These are phyloP conservation scores for Choloepus didactylus DNA, from an alignment of 2,797 vertebrate species.

Conservation along the genomic window DNA sequence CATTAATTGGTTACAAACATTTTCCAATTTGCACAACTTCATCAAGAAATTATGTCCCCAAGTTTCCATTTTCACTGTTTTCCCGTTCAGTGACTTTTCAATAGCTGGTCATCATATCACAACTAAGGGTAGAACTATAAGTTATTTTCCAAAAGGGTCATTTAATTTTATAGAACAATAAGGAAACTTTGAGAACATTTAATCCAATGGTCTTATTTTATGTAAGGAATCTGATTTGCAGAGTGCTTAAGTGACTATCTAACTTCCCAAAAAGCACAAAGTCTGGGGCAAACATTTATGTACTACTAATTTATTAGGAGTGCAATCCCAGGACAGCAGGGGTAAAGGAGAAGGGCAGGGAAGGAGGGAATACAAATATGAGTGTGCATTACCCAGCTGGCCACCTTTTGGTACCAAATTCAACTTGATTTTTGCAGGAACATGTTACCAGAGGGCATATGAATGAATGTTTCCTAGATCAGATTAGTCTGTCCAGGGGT, in stretches of 20 bases:
- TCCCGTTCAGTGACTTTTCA: neutral
- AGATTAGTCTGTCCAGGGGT: neutral
- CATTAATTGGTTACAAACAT: neutral
- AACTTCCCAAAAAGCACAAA: neutral
- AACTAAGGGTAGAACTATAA: neutral
- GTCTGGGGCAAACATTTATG: neutral
- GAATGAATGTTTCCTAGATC: neutral
- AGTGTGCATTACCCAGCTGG: neutral
- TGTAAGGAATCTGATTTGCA: neutral
- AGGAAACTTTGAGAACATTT: neutral
- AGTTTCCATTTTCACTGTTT: neutral
- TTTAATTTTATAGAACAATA: neutral
- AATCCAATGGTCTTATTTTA: neutral
- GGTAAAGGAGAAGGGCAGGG: neutral
- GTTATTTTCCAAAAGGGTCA: neutral
- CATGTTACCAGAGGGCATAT: neutral
- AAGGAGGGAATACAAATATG: neutral
- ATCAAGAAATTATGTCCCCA: neutral
- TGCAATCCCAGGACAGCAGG: neutral
- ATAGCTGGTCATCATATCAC: neutral
- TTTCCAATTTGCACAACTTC: neutral
- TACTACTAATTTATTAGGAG: neutral
- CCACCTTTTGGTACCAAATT: neutral
- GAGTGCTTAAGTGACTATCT: neutral
- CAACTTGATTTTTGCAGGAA: slow-evolving; percentile 9